Conservation (phyloP, 2,113 vertebrate genomes). For the Onychostruthus taczanowskii region DNA sequence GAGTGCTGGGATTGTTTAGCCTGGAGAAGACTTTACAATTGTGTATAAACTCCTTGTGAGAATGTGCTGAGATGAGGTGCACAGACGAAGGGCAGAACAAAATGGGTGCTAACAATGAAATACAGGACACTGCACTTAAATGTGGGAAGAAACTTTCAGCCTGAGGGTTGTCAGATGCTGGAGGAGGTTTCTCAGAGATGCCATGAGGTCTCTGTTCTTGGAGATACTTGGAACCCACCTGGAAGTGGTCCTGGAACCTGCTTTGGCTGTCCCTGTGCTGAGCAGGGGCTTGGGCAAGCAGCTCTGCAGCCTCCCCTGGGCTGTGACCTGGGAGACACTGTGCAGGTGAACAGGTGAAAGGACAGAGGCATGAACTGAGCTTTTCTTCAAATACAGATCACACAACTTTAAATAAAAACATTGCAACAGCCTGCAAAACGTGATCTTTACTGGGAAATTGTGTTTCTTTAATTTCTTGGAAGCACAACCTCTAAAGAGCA, state of each 20-base stretch:
- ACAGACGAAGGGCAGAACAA: background rate
- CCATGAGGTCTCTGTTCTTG: background rate
- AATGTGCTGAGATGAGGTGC: background rate
- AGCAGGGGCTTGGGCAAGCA: background rate
- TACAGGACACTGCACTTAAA: background rate
- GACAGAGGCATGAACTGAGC: background rate
- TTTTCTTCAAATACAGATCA: background rate
- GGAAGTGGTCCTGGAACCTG: fast-evolving
- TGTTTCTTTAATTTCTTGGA: conserved; percentile 13
- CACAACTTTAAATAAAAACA: background rate
- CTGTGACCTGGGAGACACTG: background rate
- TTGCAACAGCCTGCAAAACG: background rate
- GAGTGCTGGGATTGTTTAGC: background rate
- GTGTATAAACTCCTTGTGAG: background rate
- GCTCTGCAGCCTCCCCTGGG: fast-evolving
- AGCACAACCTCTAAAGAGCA: background rate
- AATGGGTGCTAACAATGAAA: background rate
- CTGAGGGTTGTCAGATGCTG: background rate
- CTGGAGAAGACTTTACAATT: background rate
- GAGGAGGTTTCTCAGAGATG: background rate
- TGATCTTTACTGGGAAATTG: background rate
- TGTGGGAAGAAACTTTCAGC: background rate
- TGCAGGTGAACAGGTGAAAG: background rate
- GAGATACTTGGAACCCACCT: fast-evolving
- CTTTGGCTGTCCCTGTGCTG: background rate